Evolutionary conservation across 2,113 vertebrate species (phyloP).

Genomic region (Phylloscopus trochilus): DNA sequence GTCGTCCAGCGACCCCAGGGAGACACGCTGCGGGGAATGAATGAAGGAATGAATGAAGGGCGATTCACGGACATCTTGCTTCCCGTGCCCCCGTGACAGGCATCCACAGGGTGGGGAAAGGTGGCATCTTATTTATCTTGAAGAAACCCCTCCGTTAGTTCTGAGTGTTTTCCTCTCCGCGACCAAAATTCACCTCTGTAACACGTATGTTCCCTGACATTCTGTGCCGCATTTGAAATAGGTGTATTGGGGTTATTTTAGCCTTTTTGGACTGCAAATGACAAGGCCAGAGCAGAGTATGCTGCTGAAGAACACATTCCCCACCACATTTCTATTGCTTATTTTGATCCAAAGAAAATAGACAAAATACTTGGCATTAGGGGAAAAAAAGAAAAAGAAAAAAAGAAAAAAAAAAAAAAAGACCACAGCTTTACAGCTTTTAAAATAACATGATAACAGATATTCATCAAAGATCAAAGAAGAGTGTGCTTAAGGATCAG

Average conservation of each 20-base stretch:
- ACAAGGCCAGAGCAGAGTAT: neutral
- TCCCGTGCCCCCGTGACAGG: neutral
- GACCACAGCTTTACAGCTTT: neutral
- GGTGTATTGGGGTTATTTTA: fast-evolving
- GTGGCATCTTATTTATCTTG: neutral
- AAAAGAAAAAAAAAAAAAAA: too few species aligned
- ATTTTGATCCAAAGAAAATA: neutral
- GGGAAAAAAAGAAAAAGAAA: fast-evolving
- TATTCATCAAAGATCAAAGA: neutral
- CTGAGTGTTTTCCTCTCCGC: neutral
- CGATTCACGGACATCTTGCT: neutral
- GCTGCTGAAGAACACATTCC: neutral
- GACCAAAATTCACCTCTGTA: neutral
- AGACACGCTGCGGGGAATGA: neutral
- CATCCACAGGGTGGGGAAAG: neutral
- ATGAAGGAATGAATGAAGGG: neutral
- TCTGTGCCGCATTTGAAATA: fast-evolving
- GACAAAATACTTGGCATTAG: neutral
- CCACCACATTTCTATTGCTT: neutral
- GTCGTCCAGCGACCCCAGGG: neutral
- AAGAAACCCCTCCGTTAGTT: neutral
- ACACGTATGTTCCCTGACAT: fast-evolving
- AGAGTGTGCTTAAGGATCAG: neutral
- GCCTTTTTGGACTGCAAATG: too few species aligned
- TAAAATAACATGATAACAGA: neutral